phyloP scores from a whole-genome alignment of 2,888 invertebrate species.

The Stenoptilia bipunctidactyla region DNA sequence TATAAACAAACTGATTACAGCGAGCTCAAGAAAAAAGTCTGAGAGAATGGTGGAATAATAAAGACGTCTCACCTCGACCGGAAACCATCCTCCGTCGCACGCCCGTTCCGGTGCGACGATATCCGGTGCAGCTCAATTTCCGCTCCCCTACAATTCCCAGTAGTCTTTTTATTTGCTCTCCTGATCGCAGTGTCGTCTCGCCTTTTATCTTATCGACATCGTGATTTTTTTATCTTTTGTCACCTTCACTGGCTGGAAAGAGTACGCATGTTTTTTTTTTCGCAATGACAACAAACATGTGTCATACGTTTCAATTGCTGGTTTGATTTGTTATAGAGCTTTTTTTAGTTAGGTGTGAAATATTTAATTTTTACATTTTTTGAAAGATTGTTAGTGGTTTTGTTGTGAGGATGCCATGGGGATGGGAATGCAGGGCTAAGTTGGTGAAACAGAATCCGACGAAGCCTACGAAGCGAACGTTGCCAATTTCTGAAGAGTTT shows the following conservation, averaged over 20 bases:
- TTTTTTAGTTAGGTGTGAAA: not conserved
- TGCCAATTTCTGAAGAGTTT: slow-evolving; percentile 22
- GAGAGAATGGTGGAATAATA: slow-evolving; percentile 45
- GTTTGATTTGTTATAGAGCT: not conserved
- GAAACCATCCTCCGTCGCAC: slow-evolving; percentile 56
- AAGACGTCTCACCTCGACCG: slow-evolving; percentile 50
- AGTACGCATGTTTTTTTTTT: not conserved
- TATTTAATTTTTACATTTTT: slow-evolving; percentile 2
- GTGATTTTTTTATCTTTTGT: slow-evolving; percentile 16
- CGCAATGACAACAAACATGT: not conserved
- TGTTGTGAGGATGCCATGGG: slow-evolving; percentile 35
- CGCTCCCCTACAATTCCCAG: slow-evolving; percentile 43
- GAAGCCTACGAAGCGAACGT: slow-evolving; percentile 30
- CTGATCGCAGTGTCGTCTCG: slow-evolving; percentile 29
- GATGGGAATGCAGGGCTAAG: slow-evolving; percentile 42
- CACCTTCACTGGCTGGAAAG: slow-evolving; percentile 5
- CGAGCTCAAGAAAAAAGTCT: slow-evolving; percentile 27
- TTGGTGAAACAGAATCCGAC: slow-evolving; percentile 37
- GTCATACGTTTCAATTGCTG: not conserved
- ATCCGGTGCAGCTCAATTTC: slow-evolving; percentile 68
- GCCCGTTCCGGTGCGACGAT: slow-evolving; percentile 60
- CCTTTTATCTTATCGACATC: slow-evolving; percentile 28
- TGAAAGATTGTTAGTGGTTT: not conserved
- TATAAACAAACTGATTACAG: slow-evolving; percentile 16
- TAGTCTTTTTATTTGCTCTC: slow-evolving; percentile 46